A percentile compares a stretch with the other conserved stretches of the same genome.
These are phyloP conservation scores for Glossosoma conforme DNA, from an alignment of 1,140 invertebrate species.

Conservation along the genomic window DNA sequence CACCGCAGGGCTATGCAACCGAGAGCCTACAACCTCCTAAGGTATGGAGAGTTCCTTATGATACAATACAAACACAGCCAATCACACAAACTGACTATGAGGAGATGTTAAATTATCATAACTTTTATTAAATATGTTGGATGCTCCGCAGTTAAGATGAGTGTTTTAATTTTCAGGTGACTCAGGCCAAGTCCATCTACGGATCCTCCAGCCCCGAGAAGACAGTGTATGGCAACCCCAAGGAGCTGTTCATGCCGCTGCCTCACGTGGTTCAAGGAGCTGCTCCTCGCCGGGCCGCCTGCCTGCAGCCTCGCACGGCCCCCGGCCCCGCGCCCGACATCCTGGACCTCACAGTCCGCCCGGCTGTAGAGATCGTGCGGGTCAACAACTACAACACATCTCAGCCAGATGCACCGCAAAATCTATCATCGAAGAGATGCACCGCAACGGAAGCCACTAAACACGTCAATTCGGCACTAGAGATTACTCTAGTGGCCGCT, in stretches of 20 bases:
- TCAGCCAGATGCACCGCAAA: constrained; percentile 35
- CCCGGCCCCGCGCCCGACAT: constrained; percentile 40
- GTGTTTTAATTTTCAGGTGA: too few relatives aligned
- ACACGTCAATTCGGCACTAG: constrained; percentile 37
- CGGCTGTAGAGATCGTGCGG: constrained; percentile 47
- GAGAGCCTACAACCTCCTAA: too few relatives aligned
- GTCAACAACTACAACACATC: constrained; percentile 35
- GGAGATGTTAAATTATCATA: too few relatives aligned
- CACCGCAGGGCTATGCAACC: too few relatives aligned
- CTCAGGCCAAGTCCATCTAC: constrained; percentile 61
- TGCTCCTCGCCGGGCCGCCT: constrained; percentile 36
- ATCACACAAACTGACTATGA: too few relatives aligned
- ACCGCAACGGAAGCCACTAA: constrained; percentile 26
- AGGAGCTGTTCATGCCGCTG: constrained; percentile 55
- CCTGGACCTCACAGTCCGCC: constrained; percentile 48
- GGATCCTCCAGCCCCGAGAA: constrained; percentile 54
- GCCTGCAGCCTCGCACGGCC: constrained; percentile 24
- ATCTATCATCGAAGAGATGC: constrained; percentile 40
- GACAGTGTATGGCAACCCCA: constrained; percentile 66
- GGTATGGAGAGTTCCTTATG: too few relatives aligned
- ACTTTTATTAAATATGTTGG: too few relatives aligned
- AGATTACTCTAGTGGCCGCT: constrained; percentile 55
- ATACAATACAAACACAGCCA: too few relatives aligned
- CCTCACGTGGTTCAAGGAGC: constrained; percentile 40
- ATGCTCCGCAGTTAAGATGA: too few relatives aligned